Base-by-base conservation (phyloP, 2,113 vertebrate species). In the Echinops telfairi region DNA sequence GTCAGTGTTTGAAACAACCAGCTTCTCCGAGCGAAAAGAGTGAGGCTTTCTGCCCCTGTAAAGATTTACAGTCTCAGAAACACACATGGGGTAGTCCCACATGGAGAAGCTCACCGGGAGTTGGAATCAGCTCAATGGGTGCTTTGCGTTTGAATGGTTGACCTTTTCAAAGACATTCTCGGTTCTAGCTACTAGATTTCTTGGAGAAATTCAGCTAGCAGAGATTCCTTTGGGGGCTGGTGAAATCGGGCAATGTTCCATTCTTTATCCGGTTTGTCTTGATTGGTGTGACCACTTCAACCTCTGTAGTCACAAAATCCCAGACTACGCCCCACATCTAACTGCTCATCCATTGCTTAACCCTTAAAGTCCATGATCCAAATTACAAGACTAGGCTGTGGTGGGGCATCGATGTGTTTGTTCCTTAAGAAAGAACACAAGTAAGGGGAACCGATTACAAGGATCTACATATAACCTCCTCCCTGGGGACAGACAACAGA, bases 281-380 rank as follows among this genome's bases (percentile, higher is more conserved):
- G 16, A 76, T 85, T 76, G 53, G 75, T 70, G 66, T 88, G 71
- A n/a, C 83, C 22, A 0, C 89, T 91, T 53, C 17, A 38, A 29
- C 36, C 27, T 90, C 77, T 90, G 1, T 12, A 60, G 85, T 86
- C 83, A 70, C 3, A 4, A 43, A 83, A 80, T 25, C 70, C 12
- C 82, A 77, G n/a, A 90, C 31, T 40, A 47, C 43, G 10, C 43
- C 10, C 43, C 43, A 47, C 75, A 16, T 84, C 22, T 53, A 60
- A 79, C 23, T 36, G 85, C 87, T 70, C 27, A 64, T 87, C 29
- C n/a, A 17, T 57, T 29, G 5, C 40, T n/a, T 78, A 62, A 58
- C 84, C 68, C 64, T 81, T 53, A 83, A 82, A 83, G 57, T 78
- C 78, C 89, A 27, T 86, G 16, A 58, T 70, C 66, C 33, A 84